A percentile compares a stretch with the other conserved stretches of the same genome.
phyloP scores from a whole-genome alignment of 1,140 invertebrate species.

The Philotrypesis tridentata region DNA sequence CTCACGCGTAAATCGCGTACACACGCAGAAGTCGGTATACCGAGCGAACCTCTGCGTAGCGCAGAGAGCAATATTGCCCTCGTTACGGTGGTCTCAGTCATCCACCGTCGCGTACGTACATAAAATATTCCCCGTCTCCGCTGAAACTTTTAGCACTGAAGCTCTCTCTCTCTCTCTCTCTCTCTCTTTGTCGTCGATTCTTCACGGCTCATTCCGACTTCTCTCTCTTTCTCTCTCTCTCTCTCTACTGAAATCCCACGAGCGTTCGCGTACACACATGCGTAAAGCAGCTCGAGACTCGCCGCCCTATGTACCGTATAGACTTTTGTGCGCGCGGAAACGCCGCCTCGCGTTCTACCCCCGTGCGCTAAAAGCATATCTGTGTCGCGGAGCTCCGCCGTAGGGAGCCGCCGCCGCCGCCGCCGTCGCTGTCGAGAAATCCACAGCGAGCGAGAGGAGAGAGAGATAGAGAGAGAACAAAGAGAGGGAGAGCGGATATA shows the following conservation, averaged over 20 bases:
- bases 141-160: conserved; percentile 16
- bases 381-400: conserved; percentile 52
- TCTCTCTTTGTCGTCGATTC: conserved; percentile 33
- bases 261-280: background rate
- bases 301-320: background rate
- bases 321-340: conserved; percentile 21
- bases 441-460: background rate
- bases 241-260: conserved; percentile 30
- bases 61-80: background rate
- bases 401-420: background rate
- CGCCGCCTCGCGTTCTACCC: conserved; percentile 43
- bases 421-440: background rate
- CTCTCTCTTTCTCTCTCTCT: conserved; percentile 18
- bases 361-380: conserved; percentile 61
- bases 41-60: too few species aligned
- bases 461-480: conserved; percentile 6
- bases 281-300: conserved; percentile 9
- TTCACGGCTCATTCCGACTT: conserved; percentile 24
- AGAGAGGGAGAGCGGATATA: conserved; percentile 18
- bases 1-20: too few species aligned
- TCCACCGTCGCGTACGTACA: background rate
- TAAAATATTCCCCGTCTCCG: background rate
- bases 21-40: too few species aligned
- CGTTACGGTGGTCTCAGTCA: background rate
- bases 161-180: conserved; percentile 13